Base-by-base conservation (phyloP, 1,140 invertebrate species). In the Chelonus insularis region DNA sequence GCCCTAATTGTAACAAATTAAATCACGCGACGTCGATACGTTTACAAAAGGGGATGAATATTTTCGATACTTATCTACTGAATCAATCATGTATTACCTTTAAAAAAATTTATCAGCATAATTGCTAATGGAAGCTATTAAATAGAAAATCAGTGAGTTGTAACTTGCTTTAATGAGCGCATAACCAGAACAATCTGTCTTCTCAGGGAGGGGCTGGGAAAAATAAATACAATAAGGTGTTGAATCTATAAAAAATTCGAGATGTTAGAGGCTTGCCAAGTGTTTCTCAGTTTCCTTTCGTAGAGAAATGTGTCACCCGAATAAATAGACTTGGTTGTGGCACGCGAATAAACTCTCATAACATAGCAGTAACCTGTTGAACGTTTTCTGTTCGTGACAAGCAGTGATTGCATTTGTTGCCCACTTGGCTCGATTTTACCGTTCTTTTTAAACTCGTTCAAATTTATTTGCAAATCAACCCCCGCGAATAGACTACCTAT, bases 1-100 rank as follows among this genome's bases (percentile, higher is more conserved):
- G 66, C 57, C 68, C 69, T 73, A 77, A 77, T 78, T 78, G 72
- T 67, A 68, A 73, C 72, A 71, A 79, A 79, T 78, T 76, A 77
- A 77, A 76, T 77, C 77, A 73, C 67, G 68, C 72, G 60, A 68
- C 68, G 64, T 69, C 67, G 65, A 68, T 59, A 43, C 20, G 20
- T 23, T 9, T 7, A n/a, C n/a, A 56, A 14, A 8, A 8, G 5
- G 2, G 7, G 16, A 11, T 39, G 37, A 39, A 39, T 39, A 12
- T 43, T 43, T 18, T 43, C 16, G 41, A 43, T 16, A 43, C 41
- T 43, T 43, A 43, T 43, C 41, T 8, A 8, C 16, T 43, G 4
- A 8, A 4, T 5, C n/a, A n/a, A n/a, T n/a, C n/a, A n/a, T n/a
- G n/a, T n/a, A n/a, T n/a, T n/a, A n/a, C n/a, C n/a, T n/a, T n/a